Conservation (phyloP, 2,888 invertebrate species). For the Melanostoma scalare region DNA sequence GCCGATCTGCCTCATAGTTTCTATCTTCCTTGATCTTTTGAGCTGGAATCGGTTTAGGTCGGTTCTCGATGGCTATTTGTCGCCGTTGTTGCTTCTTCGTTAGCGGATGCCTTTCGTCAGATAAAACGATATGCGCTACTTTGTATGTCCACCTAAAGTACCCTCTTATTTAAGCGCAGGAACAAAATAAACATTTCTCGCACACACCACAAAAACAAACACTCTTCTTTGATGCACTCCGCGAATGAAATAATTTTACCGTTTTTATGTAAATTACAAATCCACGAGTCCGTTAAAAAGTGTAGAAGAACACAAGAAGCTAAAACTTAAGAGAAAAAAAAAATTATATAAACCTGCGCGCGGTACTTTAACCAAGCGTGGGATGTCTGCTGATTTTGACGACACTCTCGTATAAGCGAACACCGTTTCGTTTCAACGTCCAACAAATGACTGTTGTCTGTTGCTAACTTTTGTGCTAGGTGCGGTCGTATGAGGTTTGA, state of each 20-base stretch:
- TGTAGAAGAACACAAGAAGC: conserved; percentile 8
- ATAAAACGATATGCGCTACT: conserved; percentile 14
- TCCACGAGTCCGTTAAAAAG: conserved; percentile 53
- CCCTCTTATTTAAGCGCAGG: conserved; percentile 1
- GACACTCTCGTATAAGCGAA: conserved; percentile 16
- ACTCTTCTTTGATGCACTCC: conserved; percentile 35
- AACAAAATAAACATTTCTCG: conserved; percentile 11
- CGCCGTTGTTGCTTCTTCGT: conserved; percentile 5
- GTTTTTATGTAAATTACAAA: conserved; percentile 65
- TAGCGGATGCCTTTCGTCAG: conserved; percentile 48
- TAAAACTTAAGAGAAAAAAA: conserved; percentile 9
- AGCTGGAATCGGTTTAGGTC: conserved; percentile 21
- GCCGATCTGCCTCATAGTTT: conserved; percentile 70
- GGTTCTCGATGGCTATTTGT: conserved; percentile 2
- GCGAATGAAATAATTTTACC: conserved; percentile 68
- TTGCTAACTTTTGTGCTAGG: neutral
- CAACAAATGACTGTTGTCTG: conserved; percentile 54
- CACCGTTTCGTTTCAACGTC: conserved; percentile 42
- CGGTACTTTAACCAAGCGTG: conserved; percentile 35
- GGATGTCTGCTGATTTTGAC: conserved; percentile 24
- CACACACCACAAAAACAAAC: conserved; percentile 30
- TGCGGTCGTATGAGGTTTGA: conserved; percentile 57
- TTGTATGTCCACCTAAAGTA: conserved; percentile 26
- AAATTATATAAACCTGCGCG: conserved; percentile 48
- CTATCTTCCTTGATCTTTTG: conserved; percentile 51